These are phyloP conservation scores for Alentia gelatinosa DNA, from an alignment of 2,888 invertebrate genomes.

Conservation along the genomic window DNA sequence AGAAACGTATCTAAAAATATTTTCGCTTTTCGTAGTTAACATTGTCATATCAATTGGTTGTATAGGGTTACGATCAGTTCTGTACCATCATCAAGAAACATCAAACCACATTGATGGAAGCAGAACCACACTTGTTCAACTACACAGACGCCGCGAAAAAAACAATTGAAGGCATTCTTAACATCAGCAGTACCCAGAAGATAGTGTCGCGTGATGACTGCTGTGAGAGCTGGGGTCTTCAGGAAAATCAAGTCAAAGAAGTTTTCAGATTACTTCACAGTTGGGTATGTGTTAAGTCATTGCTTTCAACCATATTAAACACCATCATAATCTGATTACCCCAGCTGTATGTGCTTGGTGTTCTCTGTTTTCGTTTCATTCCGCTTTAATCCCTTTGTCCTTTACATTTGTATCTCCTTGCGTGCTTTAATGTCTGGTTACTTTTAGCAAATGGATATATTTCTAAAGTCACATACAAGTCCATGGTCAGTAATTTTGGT, in stretches of 20 bases:
- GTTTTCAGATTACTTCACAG: not conserved
- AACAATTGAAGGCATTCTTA: not conserved
- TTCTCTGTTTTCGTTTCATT: no score
- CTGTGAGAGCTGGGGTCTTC: not conserved
- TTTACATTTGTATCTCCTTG: no score
- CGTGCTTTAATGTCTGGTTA: no score
- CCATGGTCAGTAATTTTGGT: no score
- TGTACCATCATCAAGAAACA: not conserved
- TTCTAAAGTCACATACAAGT: no score
- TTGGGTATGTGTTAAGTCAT: constrained; percentile 3
- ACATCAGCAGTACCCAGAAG: not conserved
- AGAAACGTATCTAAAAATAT: not conserved
- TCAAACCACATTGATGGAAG: no score
- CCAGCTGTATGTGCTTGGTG: no score
- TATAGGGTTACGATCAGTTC: not conserved
- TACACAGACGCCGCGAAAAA: not conserved
- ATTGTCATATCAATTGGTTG: no score
- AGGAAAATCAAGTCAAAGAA: not conserved
- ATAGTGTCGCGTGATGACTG: not conserved
- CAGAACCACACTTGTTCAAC: not conserved
- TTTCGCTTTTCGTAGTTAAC: not conserved
- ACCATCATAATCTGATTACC: no score
- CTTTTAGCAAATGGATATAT: no score
- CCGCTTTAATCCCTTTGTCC: no score
- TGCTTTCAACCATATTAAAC: no score